Evolutionary conservation across 2,888 invertebrate genomes (phyloP), one percentile per base, ranked within the genome.

Genomic region (Glaucopsyche alexis): DNA sequence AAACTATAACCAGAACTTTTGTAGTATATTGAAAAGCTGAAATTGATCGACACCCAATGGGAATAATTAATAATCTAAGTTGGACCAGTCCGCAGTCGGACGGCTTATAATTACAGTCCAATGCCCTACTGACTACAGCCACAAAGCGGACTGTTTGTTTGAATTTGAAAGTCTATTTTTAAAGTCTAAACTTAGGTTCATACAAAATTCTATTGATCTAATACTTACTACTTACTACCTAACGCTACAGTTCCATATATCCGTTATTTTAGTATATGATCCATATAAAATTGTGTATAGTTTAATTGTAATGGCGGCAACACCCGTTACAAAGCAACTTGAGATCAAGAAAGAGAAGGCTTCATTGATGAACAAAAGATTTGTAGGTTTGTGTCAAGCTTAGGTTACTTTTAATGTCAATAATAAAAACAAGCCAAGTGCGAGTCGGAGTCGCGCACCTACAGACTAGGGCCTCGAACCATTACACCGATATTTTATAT

Each of bases 61-160:
- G 45, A 69, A 69, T 69, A 69, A 69, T 47, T 69, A 69, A 69
- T 47, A 69, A 69, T 69, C 13, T 7, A 67, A 67, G 19, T 47
- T 47, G 47, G 69, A 47, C 13, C 14, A 47, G 19, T 7, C 16
- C 14, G 69, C 13, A 13, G 47, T 16, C 19, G 2, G 69, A 29
- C 69, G 29, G 45, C 16, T 47, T 47, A 49, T 69, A 69, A 69
- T 69, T 69, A 69, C 7, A 13, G 47, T 14, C 45, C 29, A 13
- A 19, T 29, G 29, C 14, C 47, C 42, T 45, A 67, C 67, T 45
- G 19, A 19, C 67, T 14, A 45, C 45, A 9, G 4, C 5, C 29
- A 47, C 47, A 69, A 49, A 69, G 45, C 29, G 47, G 29, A 45
- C 47, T 29, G 42, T 29, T 29, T 29, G 55, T n/a, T 55, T 11